A percentile compares a stretch with the other conserved stretches of the same genome.
Conservation (phyloP, 2,888 invertebrate species). For the Dinocampus coccinellae region DNA sequence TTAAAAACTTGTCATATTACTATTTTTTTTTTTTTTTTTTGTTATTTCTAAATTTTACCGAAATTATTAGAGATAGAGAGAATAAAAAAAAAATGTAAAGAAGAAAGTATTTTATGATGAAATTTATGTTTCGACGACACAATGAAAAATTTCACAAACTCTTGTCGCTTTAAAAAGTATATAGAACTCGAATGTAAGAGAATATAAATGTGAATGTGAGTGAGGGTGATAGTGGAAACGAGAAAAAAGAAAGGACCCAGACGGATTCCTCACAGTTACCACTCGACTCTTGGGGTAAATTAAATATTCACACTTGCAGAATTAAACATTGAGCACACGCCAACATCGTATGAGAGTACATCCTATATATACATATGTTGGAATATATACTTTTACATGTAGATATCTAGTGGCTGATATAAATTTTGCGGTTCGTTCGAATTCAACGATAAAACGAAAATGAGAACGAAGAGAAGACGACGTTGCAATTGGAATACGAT, state of each 20-base stretch:
- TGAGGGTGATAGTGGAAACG: no score
- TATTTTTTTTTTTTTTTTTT: not conserved
- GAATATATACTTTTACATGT: not conserved
- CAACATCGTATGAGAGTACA: not conserved
- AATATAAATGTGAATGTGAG: no score
- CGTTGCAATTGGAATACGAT: not conserved
- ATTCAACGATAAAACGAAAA: conserved; percentile 8
- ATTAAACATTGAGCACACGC: conserved; percentile 24
- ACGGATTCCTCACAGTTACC: not conserved
- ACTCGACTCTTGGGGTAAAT: not conserved
- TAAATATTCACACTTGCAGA: conserved; percentile 29
- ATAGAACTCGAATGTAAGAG: not conserved
- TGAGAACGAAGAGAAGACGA: conserved; percentile 14
- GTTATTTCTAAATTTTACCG: no score
- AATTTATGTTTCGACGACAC: not conserved
- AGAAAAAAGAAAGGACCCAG: no score
- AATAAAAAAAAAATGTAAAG: not conserved
- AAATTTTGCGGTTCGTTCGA: not conserved
- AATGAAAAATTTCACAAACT: conserved; percentile 16
- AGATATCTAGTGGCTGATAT: not conserved
- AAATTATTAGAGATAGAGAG: not conserved
- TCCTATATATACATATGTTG: not conserved
- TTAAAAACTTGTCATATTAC: not conserved
- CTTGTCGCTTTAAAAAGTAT: conserved; percentile 15
- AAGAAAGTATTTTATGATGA: conserved; percentile 14